Evolutionary conservation across 2,113 vertebrate species (phyloP).

Genomic region (Paedocypris sp.): DNA sequence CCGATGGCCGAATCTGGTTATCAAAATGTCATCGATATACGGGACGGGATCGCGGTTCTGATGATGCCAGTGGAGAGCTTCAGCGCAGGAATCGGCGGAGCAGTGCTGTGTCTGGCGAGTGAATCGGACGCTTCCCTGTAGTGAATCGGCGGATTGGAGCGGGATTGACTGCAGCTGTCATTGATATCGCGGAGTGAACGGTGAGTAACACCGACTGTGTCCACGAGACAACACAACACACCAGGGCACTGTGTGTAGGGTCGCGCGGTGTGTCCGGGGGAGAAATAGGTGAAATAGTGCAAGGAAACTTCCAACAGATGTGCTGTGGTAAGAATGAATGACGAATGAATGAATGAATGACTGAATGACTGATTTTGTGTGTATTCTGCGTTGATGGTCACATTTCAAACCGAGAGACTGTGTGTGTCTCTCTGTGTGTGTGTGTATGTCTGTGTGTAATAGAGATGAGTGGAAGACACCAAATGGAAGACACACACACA

Average conservation of each 20-base stretch:
- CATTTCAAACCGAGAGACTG: not conserved
- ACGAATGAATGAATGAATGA: constrained; percentile 9
- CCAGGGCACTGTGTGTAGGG: constrained; percentile 43
- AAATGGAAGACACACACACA: constrained; percentile 9
- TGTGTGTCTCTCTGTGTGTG: constrained; percentile 36
- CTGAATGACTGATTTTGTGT: not conserved
- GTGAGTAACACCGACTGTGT: constrained; percentile 52
- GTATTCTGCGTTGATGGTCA: not conserved
- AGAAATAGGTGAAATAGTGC: no score
- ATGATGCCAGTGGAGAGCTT: constrained; percentile 45
- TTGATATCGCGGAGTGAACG: constrained; percentile 57
- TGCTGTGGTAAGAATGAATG: constrained; percentile 21
- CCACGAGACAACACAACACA: constrained; percentile 36
- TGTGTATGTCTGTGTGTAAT: no score
- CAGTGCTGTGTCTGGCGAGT: constrained; percentile 19
- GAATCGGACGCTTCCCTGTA: constrained; percentile 42
- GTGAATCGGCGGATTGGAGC: constrained; percentile 50
- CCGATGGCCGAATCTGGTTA: constrained; percentile 59
- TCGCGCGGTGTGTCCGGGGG: no score
- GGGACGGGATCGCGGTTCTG: constrained; percentile 34
- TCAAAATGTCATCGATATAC: constrained; percentile 50
- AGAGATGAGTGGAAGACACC: no score
- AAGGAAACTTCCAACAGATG: constrained; percentile 35
- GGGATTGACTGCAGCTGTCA: constrained; percentile 71
- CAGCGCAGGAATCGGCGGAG: constrained; percentile 41